Evolutionary conservation across 1,140 invertebrate species (phyloP).

Genomic region (Philopotamus ludificatus): DNA sequence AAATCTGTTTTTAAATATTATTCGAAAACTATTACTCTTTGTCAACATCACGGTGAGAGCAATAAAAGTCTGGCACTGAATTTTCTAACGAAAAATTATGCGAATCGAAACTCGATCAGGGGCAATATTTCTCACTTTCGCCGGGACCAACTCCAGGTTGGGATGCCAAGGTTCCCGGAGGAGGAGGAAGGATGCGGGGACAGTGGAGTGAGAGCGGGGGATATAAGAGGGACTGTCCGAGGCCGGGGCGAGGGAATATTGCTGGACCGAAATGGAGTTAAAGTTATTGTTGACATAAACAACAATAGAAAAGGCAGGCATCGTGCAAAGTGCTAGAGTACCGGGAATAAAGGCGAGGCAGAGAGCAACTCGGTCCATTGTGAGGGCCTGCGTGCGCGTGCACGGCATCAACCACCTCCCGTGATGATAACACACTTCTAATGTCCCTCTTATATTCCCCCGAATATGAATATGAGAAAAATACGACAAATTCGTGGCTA

Average conservation of each 20-base stretch:
- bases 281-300: conserved; percentile 44
- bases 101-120: not conserved
- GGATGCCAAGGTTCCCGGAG: conserved; percentile 12
- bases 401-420: conserved; percentile 17
- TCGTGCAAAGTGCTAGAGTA: conserved; percentile 34
- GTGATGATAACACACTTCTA: conserved; percentile 20
- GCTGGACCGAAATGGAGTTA: conserved; percentile 41
- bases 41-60: too few relatives aligned
- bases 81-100: not conserved
- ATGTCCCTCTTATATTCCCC: conserved; percentile 24
- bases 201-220: not conserved
- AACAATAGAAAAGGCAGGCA: conserved; percentile 42
- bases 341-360: conserved; percentile 26
- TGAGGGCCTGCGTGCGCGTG: conserved; percentile 11
- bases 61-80: too few relatives aligned
- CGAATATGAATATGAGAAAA: too few relatives aligned
- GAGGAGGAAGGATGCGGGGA: not conserved
- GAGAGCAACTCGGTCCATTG: conserved; percentile 28
- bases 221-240: not conserved
- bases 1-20: too few relatives aligned
- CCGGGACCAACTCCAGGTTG: conserved; percentile 10
- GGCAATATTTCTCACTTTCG: conserved; percentile 19
- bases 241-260: conserved; percentile 32
- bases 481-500: too few relatives aligned
- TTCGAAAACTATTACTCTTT: too few relatives aligned